Evolutionary conservation across 2,797 vertebrate species (phyloP).

Genomic region (Catostomus latipinnis): DNA sequence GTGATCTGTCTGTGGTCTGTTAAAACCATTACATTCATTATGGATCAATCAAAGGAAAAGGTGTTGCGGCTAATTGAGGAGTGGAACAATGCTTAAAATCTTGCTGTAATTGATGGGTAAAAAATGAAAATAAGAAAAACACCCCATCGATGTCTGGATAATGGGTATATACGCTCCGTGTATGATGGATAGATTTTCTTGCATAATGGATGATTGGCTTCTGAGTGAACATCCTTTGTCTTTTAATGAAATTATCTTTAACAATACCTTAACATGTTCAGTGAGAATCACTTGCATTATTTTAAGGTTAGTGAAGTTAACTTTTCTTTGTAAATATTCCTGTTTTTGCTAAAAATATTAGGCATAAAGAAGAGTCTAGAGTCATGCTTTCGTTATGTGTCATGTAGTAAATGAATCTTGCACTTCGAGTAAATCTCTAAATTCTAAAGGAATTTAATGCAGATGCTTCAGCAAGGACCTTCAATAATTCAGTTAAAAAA

Average conservation of each 20-base stretch:
- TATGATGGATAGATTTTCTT: constrained; percentile 64
- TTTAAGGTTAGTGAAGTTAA: constrained; percentile 41
- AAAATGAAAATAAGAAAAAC: constrained; percentile 71
- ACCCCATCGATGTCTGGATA: constrained; percentile 64
- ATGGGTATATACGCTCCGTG: constrained; percentile 58
- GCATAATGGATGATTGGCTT: constrained; percentile 63
- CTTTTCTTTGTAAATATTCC: constrained; percentile 26
- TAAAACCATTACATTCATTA: constrained; percentile 98
- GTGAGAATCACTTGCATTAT: constrained; percentile 40
- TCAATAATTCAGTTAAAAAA: too few species aligned
- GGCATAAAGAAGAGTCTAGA: not conserved
- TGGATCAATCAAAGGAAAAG: constrained; percentile 87
- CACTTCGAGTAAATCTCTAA: too few species aligned
- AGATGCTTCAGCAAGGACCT: too few species aligned
- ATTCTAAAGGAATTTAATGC: too few species aligned
- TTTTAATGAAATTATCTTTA: constrained; percentile 62
- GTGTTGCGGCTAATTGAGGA: constrained; percentile 95
- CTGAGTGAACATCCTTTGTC: constrained; percentile 58
- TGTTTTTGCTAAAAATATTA: not conserved
- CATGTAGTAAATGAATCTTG: too few species aligned
- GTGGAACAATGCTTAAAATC: constrained; percentile 84
- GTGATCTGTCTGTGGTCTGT: constrained; percentile 95
- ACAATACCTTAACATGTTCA: constrained; percentile 44
- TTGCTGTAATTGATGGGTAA: constrained; percentile 80
- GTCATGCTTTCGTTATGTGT: not conserved